These are phyloP conservation scores for Drosophila burlai DNA, from an alignment of 1,140 invertebrate species.

Conservation along the genomic window DNA sequence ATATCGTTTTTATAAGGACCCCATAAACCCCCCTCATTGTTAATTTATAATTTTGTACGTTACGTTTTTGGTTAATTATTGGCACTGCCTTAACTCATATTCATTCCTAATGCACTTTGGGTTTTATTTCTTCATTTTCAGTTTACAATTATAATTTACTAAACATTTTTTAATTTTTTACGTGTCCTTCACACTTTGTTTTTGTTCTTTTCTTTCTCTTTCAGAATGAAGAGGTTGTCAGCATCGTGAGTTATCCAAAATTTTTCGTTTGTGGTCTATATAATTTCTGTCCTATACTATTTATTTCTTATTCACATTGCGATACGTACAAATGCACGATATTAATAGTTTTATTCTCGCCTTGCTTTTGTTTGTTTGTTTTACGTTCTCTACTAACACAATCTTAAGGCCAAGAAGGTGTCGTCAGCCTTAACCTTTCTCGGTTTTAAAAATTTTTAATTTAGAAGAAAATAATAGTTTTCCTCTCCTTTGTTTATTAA, in stretches of 20 bases:
- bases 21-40: slow-evolving; percentile 4
- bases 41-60: slow-evolving; percentile 3
- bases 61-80: slow-evolving; percentile 7
- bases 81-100: slow-evolving; percentile 11
- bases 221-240: slow-evolving; percentile 85
- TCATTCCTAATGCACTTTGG: slow-evolving; percentile 12
- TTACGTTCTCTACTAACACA: slow-evolving; percentile 48
- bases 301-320: slow-evolving; percentile 9
- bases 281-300: slow-evolving; percentile 40
- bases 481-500: slow-evolving; percentile 24
- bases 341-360: slow-evolving; percentile 41
- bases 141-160: slow-evolving; percentile 41
- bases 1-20: neutral
- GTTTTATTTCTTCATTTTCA: slow-evolving; percentile 35
- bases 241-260: slow-evolving; percentile 79
- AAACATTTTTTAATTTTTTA: slow-evolving; percentile 61
- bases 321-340: slow-evolving; percentile 48
- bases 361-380: slow-evolving; percentile 26
- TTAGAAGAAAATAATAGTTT: slow-evolving; percentile 3
- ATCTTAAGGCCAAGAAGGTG: slow-evolving; percentile 38
- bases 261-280: slow-evolving; percentile 50
- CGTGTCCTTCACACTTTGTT: slow-evolving; percentile 63
- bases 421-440: slow-evolving; percentile 37
- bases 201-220: slow-evolving; percentile 78
- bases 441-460: neutral